A percentile compares a stretch with the other conserved stretches of the same genome.
Conservation (phyloP, 2,113 vertebrate species). For the Apaloderma vittatum region DNA sequence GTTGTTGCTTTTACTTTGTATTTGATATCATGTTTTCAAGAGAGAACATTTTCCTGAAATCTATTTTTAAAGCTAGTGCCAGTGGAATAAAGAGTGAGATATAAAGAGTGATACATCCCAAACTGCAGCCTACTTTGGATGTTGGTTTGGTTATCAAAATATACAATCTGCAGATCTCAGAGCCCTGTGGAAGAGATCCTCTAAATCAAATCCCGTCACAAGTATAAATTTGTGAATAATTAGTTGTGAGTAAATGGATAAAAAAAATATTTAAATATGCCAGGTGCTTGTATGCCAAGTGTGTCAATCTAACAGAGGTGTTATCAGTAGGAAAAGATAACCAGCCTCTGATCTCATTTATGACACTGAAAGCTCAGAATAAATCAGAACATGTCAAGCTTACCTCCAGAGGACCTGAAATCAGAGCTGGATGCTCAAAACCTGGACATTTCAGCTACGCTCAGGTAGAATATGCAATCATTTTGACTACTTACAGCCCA, state of each 20-base stretch:
- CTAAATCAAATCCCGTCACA: background rate
- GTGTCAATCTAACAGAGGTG: background rate
- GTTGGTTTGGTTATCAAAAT: background rate
- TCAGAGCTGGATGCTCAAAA: background rate
- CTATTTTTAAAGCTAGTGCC: background rate
- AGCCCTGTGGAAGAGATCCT: background rate
- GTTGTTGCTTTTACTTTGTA: background rate
- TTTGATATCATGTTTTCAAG: background rate
- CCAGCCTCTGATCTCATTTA: slow-evolving; percentile 3
- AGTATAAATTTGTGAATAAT: background rate
- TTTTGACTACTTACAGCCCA: slow-evolving; percentile 5
- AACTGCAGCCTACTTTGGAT: background rate
- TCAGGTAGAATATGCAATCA: background rate
- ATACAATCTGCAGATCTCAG: background rate
- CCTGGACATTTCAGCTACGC: background rate
- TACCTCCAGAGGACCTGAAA: slow-evolving; percentile 7
- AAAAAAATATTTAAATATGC: background rate
- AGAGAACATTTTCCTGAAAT: background rate
- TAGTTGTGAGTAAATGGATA: background rate
- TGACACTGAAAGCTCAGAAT: slow-evolving; percentile 1
- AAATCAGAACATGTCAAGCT: background rate
- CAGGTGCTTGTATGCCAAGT: background rate
- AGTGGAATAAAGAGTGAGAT: background rate
- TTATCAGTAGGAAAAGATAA: background rate
- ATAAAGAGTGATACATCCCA: background rate